phyloP scores from a whole-genome alignment of 2,797 vertebrate genomes.

The Carapus acus region DNA sequence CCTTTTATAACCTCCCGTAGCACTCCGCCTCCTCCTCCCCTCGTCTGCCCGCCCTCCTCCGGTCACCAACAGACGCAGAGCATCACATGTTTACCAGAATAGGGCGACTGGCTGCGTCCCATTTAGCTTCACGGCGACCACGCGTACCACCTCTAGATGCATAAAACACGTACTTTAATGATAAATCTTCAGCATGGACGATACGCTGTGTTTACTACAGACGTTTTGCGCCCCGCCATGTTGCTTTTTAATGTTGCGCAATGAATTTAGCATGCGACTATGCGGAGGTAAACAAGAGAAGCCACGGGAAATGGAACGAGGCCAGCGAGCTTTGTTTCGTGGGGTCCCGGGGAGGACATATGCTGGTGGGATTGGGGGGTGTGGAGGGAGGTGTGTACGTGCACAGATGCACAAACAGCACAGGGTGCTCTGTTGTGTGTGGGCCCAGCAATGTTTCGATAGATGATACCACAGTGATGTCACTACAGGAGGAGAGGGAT shows the following conservation, averaged over 20 bases:
- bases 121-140: conserved; percentile 7
- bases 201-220: fast-evolving
- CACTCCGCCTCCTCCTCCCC: conserved; percentile 43
- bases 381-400: conserved; percentile 38
- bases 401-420: conserved; percentile 31
- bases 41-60: conserved; percentile 37
- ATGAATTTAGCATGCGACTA: background rate
- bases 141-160: fast-evolving
- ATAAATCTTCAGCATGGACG: fast-evolving
- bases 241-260: fast-evolving
- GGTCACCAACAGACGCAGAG: conserved; percentile 32
- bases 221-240: background rate
- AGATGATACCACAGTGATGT: background rate
- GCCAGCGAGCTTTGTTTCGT: conserved; percentile 34
- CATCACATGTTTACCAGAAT: conserved; percentile 59
- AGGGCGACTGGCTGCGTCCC: conserved; percentile 27
- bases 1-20: conserved; percentile 68
- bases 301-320: conserved; percentile 17
- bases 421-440: background rate
- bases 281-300: fast-evolving
- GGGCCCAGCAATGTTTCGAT: conserved; percentile 13
- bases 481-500: background rate
- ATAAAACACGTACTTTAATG: fast-evolving
- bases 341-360: conserved; percentile 10
- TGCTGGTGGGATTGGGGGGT: conserved; percentile 47